phyloP scores from a whole-genome alignment of 2,797 vertebrate species.

The Crenichthys baileyi region DNA sequence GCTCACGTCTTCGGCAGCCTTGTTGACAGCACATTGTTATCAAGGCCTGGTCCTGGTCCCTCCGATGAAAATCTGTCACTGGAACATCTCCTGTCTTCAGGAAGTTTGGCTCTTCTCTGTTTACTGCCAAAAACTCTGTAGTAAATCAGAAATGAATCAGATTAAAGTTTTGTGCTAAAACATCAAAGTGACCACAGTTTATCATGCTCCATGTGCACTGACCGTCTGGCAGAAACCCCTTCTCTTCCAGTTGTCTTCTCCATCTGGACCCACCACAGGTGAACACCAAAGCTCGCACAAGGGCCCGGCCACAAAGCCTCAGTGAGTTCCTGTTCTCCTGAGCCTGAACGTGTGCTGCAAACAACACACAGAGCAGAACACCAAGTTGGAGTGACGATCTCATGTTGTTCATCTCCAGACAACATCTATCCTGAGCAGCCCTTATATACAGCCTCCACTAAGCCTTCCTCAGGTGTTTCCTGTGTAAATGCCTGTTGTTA shows the following conservation, averaged over 20 bases:
- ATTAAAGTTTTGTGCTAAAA: not conserved
- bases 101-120: not conserved
- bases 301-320: constrained; percentile 6
- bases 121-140: not conserved
- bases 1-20: constrained; percentile 3
- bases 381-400: not conserved
- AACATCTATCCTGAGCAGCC: not conserved
- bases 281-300: constrained; percentile 4
- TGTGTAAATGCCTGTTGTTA: constrained; percentile 28
- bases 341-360: not conserved
- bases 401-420: constrained; percentile 40
- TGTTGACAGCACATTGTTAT: constrained; percentile 10
- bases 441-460: constrained; percentile 40
- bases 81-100: not conserved
- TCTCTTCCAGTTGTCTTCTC: constrained; percentile 9
- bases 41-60: constrained; percentile 4
- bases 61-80: not conserved
- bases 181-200: not conserved
- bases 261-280: constrained; percentile 13
- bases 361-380: constrained; percentile 6
- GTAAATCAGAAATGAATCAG: not conserved
- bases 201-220: not conserved
- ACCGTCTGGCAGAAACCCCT: not conserved
- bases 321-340: not conserved
- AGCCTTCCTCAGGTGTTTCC: constrained; percentile 17